These are phyloP conservation scores for Uria lomvia DNA, from an alignment of 2,113 vertebrate species.

Conservation along the genomic window DNA sequence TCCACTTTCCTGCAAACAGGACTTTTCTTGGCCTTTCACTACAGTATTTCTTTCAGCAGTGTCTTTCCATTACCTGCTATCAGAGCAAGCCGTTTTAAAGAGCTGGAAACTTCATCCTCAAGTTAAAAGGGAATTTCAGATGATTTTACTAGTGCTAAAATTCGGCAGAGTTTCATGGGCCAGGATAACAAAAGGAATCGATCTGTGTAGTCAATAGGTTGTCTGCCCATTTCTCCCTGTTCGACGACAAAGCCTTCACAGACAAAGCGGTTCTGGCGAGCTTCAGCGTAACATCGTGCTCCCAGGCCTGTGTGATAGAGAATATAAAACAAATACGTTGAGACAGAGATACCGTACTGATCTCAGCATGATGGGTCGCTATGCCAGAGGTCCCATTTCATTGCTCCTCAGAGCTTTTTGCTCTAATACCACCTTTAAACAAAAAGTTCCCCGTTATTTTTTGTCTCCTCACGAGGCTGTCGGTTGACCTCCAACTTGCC, in stretches of 20 bases:
- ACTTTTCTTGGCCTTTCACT: slow-evolving; percentile 33
- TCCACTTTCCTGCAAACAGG: slow-evolving; percentile 40
- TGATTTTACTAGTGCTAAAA: not conserved
- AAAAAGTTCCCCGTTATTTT: not conserved
- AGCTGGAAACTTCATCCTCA: slow-evolving; percentile 12
- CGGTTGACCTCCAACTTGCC: not conserved
- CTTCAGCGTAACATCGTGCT: not conserved
- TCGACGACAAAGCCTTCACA: not conserved
- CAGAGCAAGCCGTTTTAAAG: slow-evolving; percentile 16
- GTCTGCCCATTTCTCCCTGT: not conserved
- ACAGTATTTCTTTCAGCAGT: slow-evolving; percentile 10
- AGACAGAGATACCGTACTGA: not conserved
- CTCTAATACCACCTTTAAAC: not conserved
- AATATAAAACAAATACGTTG: not conserved
- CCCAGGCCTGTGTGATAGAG: not conserved
- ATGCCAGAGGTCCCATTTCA: not conserved
- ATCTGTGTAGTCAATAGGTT: slow-evolving; percentile 33
- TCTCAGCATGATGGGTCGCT: not conserved
- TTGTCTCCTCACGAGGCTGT: not conserved
- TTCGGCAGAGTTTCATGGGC: slow-evolving; percentile 44
- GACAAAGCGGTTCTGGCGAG: not conserved
- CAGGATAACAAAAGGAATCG: slow-evolving; percentile 21
- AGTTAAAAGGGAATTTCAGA: slow-evolving; percentile 32
- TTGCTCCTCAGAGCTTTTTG: not conserved
- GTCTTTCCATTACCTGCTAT: slow-evolving; percentile 34